phyloP scores from a whole-genome alignment of 37 sponge, comb jelly and placozoan species.

The Agelas oroides region DNA sequence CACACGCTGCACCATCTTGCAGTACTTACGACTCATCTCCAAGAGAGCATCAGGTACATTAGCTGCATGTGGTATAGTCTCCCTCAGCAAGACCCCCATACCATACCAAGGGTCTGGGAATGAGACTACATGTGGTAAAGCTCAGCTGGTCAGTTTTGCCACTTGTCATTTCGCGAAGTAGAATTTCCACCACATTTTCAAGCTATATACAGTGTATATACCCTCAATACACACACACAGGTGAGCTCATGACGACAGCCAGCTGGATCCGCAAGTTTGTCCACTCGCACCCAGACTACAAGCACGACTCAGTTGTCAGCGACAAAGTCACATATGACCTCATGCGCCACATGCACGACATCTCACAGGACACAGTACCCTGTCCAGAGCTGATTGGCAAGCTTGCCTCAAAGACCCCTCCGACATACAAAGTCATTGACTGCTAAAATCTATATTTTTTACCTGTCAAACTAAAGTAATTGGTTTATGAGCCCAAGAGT shows the following conservation, averaged over 20 bases:
- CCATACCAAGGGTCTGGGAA: no score
- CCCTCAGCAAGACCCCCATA: neutral
- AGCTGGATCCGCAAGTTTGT: slow-evolving; percentile 89
- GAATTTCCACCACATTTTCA: no score
- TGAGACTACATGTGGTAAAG: neutral
- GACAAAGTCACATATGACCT: slow-evolving; percentile 88
- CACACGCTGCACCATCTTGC: slow-evolving; percentile 78
- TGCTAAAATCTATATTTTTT: no score
- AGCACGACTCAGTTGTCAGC: slow-evolving; percentile 92
- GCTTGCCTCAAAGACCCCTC: slow-evolving; percentile 54
- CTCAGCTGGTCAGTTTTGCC: neutral
- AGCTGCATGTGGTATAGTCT: neutral
- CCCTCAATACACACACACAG: slow-evolving; percentile 32
- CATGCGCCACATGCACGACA: slow-evolving; percentile 18
- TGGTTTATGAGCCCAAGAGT: no score
- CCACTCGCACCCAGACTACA: slow-evolving; percentile 84
- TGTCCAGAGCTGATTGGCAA: slow-evolving; percentile 75
- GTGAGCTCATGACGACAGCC: slow-evolving; percentile 92
- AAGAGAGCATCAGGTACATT: slow-evolving; percentile 90
- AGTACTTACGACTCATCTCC: slow-evolving; percentile 74
- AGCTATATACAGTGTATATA: neutral
- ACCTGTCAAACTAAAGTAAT: neutral
- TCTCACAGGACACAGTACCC: slow-evolving; percentile 43
- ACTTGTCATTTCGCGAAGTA: no score
- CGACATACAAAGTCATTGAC: slow-evolving; percentile 26